These are phyloP conservation scores for Acromyrmex heyeri DNA, from an alignment of 1,140 invertebrate genomes.

Conservation along the genomic window DNA sequence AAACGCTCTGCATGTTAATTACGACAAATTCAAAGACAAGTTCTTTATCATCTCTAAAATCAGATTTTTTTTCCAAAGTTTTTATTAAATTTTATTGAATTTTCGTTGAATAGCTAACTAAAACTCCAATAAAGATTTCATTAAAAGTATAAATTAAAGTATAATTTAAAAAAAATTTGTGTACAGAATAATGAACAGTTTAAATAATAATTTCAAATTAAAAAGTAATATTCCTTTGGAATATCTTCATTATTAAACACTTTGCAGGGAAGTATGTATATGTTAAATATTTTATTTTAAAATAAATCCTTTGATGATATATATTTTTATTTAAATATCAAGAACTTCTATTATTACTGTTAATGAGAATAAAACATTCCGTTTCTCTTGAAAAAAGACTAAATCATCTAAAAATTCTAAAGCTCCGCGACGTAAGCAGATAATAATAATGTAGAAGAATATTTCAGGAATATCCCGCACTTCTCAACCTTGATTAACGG, in stretches of 20 bases:
- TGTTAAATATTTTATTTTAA: background rate
- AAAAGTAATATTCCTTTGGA: background rate
- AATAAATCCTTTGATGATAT: background rate
- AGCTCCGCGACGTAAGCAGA: background rate
- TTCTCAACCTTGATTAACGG: conserved; percentile 7
- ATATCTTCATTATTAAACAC: background rate
- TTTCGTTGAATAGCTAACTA: background rate
- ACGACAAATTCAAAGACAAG: conserved; percentile 1
- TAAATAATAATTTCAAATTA: conserved; percentile 6
- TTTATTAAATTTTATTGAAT: background rate
- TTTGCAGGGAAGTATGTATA: background rate
- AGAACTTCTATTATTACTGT: conserved; percentile 1
- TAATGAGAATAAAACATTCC: background rate
- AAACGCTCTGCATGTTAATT: background rate
- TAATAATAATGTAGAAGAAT: background rate
- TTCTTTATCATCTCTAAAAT: background rate
- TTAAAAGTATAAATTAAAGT: background rate
- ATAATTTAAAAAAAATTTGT: background rate
- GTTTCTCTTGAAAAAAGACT: background rate
- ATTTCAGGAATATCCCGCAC: background rate
- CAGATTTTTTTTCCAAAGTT: background rate
- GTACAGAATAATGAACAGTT: background rate
- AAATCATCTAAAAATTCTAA: background rate
- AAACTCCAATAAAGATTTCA: background rate
- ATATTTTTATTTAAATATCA: background rate